Evolutionary conservation across 1,140 invertebrate genomes (phyloP).

Genomic region (Drosophila yakuba): DNA sequence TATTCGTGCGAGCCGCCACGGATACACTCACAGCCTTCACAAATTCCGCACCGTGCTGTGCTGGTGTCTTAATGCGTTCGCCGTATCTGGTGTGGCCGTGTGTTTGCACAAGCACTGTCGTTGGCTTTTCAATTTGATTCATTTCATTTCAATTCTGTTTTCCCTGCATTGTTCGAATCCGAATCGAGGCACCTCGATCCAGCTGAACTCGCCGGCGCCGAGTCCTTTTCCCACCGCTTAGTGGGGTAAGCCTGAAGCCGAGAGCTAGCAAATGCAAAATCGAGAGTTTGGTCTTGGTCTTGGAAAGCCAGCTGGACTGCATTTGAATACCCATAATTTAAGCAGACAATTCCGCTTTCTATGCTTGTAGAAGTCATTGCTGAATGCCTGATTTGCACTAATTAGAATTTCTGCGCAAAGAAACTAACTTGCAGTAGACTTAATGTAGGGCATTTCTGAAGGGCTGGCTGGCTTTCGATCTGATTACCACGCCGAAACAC

Average conservation of each 20-base stretch:
- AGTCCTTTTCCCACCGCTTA: conserved; percentile 3
- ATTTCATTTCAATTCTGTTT: conserved; percentile 65
- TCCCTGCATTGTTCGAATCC: conserved; percentile 48
- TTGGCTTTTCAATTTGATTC: conserved; percentile 77
- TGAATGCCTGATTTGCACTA: no score
- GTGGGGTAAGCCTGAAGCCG: conserved; percentile 11
- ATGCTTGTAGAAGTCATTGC: neutral
- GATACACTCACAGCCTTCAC: neutral
- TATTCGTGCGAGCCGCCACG: neutral
- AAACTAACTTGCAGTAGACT: no score
- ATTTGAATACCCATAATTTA: neutral
- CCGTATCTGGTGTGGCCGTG: conserved; percentile 3
- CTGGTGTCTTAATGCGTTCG: neutral
- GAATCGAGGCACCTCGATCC: conserved; percentile 17
- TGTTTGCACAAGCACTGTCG: conserved; percentile 61
- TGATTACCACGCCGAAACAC: no score
- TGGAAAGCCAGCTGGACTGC: neutral
- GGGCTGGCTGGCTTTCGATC: no score
- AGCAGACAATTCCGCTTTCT: neutral
- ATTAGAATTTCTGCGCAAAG: no score
- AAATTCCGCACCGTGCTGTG: no score
- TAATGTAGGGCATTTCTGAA: no score
- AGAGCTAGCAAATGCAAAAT: neutral
- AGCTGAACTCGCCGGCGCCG: conserved; percentile 3
- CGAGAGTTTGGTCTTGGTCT: conserved; percentile 7